phyloP scores from a whole-genome alignment of 2,113 vertebrate genomes.

The Halichoeres trimaculatus region DNA sequence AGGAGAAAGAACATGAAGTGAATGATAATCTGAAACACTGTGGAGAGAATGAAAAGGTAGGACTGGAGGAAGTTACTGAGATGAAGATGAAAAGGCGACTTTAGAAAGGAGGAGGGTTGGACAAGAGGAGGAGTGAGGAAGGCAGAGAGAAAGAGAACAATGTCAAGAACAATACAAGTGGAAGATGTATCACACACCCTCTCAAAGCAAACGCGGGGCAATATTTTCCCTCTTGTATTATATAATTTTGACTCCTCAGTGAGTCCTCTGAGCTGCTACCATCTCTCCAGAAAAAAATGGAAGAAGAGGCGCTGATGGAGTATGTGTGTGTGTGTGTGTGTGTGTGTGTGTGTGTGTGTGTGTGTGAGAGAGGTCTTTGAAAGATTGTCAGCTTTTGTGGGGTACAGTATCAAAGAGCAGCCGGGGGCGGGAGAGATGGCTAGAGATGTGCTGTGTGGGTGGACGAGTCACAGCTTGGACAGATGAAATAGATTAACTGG shows the following conservation, averaged over 20 bases:
- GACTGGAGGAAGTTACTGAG: constrained; percentile 31
- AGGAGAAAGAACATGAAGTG: constrained; percentile 21
- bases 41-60: constrained; percentile 32
- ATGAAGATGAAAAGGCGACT: constrained; percentile 45
- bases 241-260: constrained; percentile 43
- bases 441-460: constrained; percentile 71
- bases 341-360: constrained; percentile 52
- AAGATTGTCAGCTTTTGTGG: constrained; percentile 72
- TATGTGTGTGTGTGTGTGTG: constrained; percentile 51
- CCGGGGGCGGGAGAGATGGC: constrained; percentile 61
- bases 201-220: constrained; percentile 52
- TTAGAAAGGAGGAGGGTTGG: constrained; percentile 40
- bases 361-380: constrained; percentile 61
- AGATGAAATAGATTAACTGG: constrained; percentile 75
- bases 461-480: constrained; percentile 66
- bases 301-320: constrained; percentile 43
- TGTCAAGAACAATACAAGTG: constrained; percentile 48
- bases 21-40: constrained; percentile 18
- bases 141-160: constrained; percentile 37
- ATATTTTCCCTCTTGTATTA: constrained; percentile 64
- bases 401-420: constrained; percentile 70
- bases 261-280: constrained; percentile 44
- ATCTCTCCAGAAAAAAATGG: constrained; percentile 38
- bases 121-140: constrained; percentile 35
- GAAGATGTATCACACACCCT: constrained; percentile 43